These are phyloP conservation scores for Periplaneta americana DNA, from an alignment of 1,140 invertebrate genomes.

Conservation along the genomic window DNA sequence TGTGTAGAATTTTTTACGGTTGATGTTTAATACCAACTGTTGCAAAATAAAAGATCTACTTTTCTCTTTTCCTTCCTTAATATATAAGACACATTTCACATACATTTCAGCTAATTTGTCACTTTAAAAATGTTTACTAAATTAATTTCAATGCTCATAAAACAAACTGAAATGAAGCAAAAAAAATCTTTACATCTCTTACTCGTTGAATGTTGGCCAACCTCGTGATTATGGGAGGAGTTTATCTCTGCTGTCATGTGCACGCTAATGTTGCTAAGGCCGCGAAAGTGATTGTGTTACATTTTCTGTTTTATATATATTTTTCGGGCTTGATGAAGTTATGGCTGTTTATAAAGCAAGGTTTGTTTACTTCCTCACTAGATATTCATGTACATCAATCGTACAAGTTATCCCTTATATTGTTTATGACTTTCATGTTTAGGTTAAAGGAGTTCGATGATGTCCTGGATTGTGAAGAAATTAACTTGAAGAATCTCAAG, in stretches of 20 bases:
- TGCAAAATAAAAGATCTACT: too few species aligned
- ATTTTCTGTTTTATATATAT: not conserved
- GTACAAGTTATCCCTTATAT: not conserved
- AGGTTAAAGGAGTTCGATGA: conserved; percentile 73
- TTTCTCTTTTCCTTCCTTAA: too few species aligned
- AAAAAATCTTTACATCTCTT: too few species aligned
- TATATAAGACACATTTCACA: too few species aligned
- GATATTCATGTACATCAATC: not conserved
- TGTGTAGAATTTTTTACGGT: too few species aligned
- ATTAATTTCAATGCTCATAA: too few species aligned
- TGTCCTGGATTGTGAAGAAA: conserved; percentile 55
- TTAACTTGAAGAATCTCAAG: conserved; percentile 57
- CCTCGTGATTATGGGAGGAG: too few species aligned
- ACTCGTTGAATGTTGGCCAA: too few species aligned
- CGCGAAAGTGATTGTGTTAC: not conserved
- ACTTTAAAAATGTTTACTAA: too few species aligned
- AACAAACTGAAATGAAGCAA: too few species aligned
- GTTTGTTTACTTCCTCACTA: conserved; percentile 8
- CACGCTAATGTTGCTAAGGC: not conserved
- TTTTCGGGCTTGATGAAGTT: not conserved
- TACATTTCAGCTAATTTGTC: too few species aligned
- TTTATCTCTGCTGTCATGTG: not conserved
- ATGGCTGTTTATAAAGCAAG: conserved; percentile 23
- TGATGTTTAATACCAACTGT: too few species aligned
- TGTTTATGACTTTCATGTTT: conserved; percentile 31